phyloP scores from a whole-genome alignment of 2,888 invertebrate genomes.

The Drosophila prostipennis region DNA sequence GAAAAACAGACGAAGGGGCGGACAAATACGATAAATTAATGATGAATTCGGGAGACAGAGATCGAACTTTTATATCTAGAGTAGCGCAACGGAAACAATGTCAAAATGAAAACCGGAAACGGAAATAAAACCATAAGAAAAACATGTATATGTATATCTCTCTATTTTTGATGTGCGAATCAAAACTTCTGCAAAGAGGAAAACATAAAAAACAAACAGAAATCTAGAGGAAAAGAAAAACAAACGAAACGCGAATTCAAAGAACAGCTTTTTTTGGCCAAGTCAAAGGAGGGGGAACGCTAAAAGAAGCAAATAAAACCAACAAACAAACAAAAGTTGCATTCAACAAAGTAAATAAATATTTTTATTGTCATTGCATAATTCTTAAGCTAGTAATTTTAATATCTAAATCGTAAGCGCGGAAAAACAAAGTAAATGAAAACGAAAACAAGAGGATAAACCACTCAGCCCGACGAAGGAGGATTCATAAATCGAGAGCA shows the following conservation, averaged over 20 bases:
- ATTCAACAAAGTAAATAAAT: conserved; percentile 53
- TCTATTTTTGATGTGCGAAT: conserved; percentile 72
- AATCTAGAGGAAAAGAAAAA: background rate
- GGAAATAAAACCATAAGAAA: conserved; percentile 35
- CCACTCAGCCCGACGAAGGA: conserved; percentile 38
- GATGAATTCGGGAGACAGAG: conserved; percentile 9
- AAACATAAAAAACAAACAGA: conserved; percentile 3
- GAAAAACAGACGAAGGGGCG: conserved; percentile 12
- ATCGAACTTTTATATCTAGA: conserved; percentile 30
- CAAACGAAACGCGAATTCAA: conserved; percentile 14
- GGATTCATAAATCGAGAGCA: conserved; percentile 44
- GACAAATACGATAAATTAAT: conserved; percentile 14
- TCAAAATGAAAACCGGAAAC: conserved; percentile 29
- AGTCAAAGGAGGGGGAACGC: conserved; percentile 2
- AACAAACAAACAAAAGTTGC: conserved; percentile 23
- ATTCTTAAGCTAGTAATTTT: conserved; percentile 78
- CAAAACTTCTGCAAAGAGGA: conserved; percentile 44
- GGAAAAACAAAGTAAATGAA: conserved; percentile 54
- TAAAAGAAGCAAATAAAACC: conserved; percentile 16
- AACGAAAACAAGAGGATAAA: conserved; percentile 24
- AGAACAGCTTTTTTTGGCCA: conserved; percentile 21
- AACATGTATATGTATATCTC: conserved; percentile 46
- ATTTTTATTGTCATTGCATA: conserved; percentile 79
- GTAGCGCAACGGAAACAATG: conserved; percentile 29
- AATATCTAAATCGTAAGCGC: conserved; percentile 70